phyloP scores from a whole-genome alignment of 2,113 vertebrate species.

The Etia nguti region DNA sequence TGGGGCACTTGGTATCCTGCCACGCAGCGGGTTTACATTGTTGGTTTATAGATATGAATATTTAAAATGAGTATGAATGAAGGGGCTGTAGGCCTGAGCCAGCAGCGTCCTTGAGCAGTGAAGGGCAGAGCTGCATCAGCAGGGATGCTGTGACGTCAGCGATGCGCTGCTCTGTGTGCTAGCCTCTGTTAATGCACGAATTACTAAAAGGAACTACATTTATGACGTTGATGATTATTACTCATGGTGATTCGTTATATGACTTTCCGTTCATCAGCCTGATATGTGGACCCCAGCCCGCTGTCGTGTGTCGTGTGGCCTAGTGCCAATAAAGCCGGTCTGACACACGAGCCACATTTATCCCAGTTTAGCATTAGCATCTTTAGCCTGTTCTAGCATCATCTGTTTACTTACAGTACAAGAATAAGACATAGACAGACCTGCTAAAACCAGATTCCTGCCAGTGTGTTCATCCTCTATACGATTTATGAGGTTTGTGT shows the following conservation, averaged over 20 bases:
- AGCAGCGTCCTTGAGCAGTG: constrained; percentile 60
- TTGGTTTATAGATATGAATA: background rate
- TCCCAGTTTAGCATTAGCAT: background rate
- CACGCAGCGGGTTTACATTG: background rate
- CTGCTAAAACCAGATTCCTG: background rate
- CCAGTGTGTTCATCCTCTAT: background rate
- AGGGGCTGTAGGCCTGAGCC: background rate
- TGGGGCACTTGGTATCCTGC: background rate
- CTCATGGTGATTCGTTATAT: background rate
- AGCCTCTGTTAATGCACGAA: background rate
- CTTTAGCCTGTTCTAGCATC: background rate
- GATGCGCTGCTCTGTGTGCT: background rate
- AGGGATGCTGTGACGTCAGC: constrained; percentile 16
- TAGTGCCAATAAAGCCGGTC: background rate
- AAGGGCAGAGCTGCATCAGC: constrained; percentile 57
- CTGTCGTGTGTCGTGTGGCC: background rate
- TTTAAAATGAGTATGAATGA: background rate
- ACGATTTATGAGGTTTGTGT: background rate
- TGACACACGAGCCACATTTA: background rate
- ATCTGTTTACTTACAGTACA: background rate
- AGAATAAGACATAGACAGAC: background rate
- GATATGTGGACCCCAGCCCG: background rate
- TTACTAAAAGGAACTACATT: background rate
- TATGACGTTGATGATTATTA: background rate
- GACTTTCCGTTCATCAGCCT: background rate